phyloP scores from a whole-genome alignment of 2,888 invertebrate genomes.

The Nysson spinosus region DNA sequence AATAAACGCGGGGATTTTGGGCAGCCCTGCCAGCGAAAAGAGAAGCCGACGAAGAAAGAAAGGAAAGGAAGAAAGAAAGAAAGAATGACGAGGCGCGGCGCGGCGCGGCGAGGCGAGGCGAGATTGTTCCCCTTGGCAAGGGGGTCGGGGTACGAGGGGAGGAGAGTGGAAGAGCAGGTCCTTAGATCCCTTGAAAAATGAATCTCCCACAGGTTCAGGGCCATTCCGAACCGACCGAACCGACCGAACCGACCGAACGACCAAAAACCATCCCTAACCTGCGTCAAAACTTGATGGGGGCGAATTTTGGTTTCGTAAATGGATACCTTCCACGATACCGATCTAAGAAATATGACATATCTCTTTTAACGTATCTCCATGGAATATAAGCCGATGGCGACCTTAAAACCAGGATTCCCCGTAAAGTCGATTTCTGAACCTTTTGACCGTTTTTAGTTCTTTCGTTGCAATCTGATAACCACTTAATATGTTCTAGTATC shows the following conservation, averaged over 20 bases:
- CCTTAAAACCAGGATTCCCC: background rate
- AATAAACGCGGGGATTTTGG: conserved; percentile 53
- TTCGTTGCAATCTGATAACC: too few species aligned
- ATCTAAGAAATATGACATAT: conserved; percentile 39
- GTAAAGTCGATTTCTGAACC: background rate
- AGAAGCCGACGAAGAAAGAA: conserved; percentile 24
- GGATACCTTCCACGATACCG: conserved; percentile 32
- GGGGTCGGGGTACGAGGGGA: conserved; percentile 14
- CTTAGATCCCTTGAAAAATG: conserved; percentile 71
- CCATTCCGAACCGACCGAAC: conserved; percentile 31
- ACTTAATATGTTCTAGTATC: too few species aligned
- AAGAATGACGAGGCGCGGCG: conserved; percentile 35
- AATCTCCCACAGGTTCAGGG: conserved; percentile 66
- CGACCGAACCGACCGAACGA: too few species aligned
- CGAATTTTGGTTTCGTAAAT: conserved; percentile 50
- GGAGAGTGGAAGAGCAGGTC: conserved; percentile 61
- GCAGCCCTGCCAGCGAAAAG: conserved; percentile 29
- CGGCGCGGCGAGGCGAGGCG: too few species aligned
- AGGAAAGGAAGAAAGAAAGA: conserved; percentile 21
- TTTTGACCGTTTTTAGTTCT: background rate
- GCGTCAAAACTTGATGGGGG: conserved; percentile 57
- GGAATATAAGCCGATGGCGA: conserved; percentile 3
- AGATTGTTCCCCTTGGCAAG: conserved; percentile 19
- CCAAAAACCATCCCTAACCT: conserved; percentile 59
- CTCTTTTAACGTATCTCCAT: conserved; percentile 18